Evolutionary conservation across 2,113 vertebrate genomes (phyloP), one percentile per base, ranked within the genome.

Genomic region (Macrotus californicus): DNA sequence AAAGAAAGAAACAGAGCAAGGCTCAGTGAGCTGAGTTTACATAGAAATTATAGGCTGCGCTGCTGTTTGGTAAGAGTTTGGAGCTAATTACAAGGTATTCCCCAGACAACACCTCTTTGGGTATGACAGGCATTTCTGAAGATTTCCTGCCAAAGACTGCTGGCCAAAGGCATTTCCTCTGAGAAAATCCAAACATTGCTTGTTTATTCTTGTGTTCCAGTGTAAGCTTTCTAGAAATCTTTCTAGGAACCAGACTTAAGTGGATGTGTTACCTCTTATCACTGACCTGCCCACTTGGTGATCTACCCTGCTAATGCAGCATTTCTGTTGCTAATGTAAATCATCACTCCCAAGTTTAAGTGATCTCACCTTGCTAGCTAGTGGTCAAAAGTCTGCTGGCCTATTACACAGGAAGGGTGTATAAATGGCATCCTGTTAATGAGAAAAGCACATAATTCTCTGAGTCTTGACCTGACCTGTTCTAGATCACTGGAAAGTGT

Each of bases 21-120:
- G 92, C 64, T 92, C 84, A 76, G 64, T 59, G 54, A 85, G 39
- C 89, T 83, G 77, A 87, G 18, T 59, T 88, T 92, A 80, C 92
- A 91, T 8, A 67, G 50, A 91, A 97, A 95, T 96, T 95, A 91
- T 3, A 94, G 92, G n/a, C 50, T 81, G n/a, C 26, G 46, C 7
- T 31, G 26, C n/a, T 70, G 31, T 89, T 93, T 76, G 84, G 66
- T 70, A 46, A 95, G 89, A 77, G 24, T 85, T 92, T n/a, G 43
- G 36, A 90, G 77, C 73, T 97, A 92, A 97, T 96, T 96, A 95
- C 69, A 86, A 93, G 24, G 77, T 73, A 88, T 22, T 92, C 87
- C 90, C 48, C 3, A 94, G 92, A 93, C 85, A 94, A 89, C 46
- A 92, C 93, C 79, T 93, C 91, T 94, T 59, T 66, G 13, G 21